Evolutionary conservation across 2,888 invertebrate species (phyloP).

Genomic region (Malthinus seriepunctatus): DNA sequence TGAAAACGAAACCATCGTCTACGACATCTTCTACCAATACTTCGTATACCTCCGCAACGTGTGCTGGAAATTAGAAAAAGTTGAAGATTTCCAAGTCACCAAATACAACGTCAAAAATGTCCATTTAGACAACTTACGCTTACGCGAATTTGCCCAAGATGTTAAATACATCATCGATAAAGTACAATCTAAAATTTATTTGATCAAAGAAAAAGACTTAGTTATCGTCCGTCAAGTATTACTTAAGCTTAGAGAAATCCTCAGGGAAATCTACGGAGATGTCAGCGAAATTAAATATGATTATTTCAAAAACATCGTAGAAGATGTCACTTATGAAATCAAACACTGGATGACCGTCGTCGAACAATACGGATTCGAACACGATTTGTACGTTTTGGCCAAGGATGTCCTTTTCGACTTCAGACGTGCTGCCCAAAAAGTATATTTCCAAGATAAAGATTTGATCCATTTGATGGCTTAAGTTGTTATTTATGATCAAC

Average conservation of each 20-base stretch:
- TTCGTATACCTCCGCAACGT: conserved; percentile 8
- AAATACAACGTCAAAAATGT: no score
- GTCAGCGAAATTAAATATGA: not conserved
- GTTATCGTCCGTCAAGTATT: conserved; percentile 1
- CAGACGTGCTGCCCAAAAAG: not conserved
- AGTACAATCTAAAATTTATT: not conserved
- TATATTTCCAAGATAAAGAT: not conserved
- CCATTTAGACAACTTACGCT: not conserved
- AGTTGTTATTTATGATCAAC: not conserved
- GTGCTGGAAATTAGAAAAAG: not conserved
- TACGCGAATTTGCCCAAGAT: not conserved
- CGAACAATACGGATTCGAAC: not conserved
- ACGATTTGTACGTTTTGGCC: not conserved
- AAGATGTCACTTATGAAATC: not conserved
- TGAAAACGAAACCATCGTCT: not conserved
- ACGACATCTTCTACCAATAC: conserved; percentile 9
- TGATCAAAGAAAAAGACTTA: not conserved
- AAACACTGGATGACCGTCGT: not conserved
- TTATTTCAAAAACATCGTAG: not conserved
- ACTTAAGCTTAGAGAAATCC: not conserved
- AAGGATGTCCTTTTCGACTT: not conserved
- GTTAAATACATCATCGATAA: not conserved
- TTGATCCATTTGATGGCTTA: not conserved
- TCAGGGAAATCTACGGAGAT: not conserved
- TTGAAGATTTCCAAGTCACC: no score